Evolutionary conservation across 1,140 invertebrate genomes (phyloP).

Genomic region (Galleria mellonella): DNA sequence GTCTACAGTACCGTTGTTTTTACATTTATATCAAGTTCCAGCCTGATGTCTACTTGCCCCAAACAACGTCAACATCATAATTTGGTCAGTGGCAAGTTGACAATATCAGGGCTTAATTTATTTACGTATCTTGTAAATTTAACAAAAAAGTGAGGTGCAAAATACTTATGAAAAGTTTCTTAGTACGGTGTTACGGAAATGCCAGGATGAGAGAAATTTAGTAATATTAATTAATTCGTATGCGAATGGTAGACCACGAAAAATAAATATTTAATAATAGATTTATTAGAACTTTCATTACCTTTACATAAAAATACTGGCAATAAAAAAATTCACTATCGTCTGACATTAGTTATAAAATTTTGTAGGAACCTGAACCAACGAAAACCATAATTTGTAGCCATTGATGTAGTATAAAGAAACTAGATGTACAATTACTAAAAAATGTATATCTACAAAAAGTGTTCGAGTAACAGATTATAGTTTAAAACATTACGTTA

Average conservation of each 20-base stretch:
- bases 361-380: conserved; percentile 2
- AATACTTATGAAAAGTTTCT: conserved; percentile 17
- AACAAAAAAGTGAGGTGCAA: conserved; percentile 9
- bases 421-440: no score
- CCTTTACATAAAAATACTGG: conserved; percentile 6
- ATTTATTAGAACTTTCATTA: neutral
- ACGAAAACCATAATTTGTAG: conserved; percentile 8
- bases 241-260: conserved; percentile 12
- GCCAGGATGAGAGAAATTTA: conserved; percentile 21
- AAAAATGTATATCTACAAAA: no score
- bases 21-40: no score
- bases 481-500: no score
- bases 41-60: no score
- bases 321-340: conserved; percentile 10
- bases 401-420: neutral
- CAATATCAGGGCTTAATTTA: no score
- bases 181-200: conserved; percentile 11
- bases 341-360: conserved; percentile 9
- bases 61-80: no score
- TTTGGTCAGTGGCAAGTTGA: no score
- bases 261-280: conserved; percentile 3
- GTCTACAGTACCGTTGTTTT: no score
- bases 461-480: no score
- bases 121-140: conserved; percentile 2
- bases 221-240: conserved; percentile 20